Conservation (phyloP, 2,888 invertebrate species). For the Allygus modestus region DNA sequence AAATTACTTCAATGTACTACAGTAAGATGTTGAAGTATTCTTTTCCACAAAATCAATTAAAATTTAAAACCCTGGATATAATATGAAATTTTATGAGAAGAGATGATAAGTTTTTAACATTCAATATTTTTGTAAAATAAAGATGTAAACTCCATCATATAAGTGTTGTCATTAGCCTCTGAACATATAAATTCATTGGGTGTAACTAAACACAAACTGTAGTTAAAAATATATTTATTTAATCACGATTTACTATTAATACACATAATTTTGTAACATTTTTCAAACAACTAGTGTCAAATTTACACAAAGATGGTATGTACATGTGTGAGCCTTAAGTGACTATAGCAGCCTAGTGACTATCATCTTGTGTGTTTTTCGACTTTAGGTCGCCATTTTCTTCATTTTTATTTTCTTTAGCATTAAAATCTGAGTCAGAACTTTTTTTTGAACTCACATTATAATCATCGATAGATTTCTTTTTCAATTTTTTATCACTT, state of each 20-base stretch:
- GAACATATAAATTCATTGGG: too few relatives aligned
- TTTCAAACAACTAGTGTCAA: neutral
- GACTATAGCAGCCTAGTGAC: neutral
- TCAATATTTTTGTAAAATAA: too few relatives aligned
- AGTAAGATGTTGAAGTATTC: too few relatives aligned
- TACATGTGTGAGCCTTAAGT: neutral
- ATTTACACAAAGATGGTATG: neutral
- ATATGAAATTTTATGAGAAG: too few relatives aligned
- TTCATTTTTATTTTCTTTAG: neutral
- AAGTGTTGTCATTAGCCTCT: too few relatives aligned
- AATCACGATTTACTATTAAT: neutral
- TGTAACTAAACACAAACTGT: too few relatives aligned
- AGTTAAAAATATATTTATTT: slow-evolving; percentile 1
- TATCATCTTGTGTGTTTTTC: neutral
- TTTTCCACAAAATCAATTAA: too few relatives aligned
- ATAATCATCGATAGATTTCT: neutral
- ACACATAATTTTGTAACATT: neutral
- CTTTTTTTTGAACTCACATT: too few relatives aligned
- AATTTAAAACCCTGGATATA: too few relatives aligned
- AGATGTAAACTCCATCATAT: too few relatives aligned
- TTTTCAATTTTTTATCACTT: neutral
- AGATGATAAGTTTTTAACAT: too few relatives aligned
- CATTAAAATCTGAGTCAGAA: neutral
- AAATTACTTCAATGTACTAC: too few relatives aligned
- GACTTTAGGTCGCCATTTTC: neutral